phyloP scores from a whole-genome alignment of 1,140 invertebrate genomes.

The Drosophila oshimai region DNA sequence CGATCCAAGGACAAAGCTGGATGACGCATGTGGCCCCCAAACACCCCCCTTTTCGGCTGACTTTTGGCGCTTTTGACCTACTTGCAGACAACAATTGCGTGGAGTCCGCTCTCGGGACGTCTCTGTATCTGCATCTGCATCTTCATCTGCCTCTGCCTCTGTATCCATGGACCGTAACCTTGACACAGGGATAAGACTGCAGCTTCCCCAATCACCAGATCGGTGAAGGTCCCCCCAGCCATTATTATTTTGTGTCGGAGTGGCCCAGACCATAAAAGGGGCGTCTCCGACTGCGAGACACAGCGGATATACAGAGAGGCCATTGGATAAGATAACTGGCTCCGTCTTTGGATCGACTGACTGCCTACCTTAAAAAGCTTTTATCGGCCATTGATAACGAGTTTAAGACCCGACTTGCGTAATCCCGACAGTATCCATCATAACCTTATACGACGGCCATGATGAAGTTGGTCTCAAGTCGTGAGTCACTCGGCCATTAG shows the following conservation, averaged over 20 bases:
- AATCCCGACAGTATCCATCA: constrained; percentile 40
- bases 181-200: constrained; percentile 26
- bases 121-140: not conserved
- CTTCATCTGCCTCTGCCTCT: not conserved
- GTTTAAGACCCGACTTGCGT: constrained; percentile 46
- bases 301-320: constrained; percentile 10
- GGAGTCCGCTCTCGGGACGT: constrained; percentile 10
- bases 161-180: constrained; percentile 19
- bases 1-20: constrained; percentile 51
- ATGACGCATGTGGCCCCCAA: constrained; percentile 33
- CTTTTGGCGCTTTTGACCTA: constrained; percentile 31
- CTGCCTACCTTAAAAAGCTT: constrained; percentile 39
- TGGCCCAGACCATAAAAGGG: constrained; percentile 53
- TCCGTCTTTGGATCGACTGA: constrained; percentile 15
- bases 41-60: not conserved
- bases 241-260: not conserved
- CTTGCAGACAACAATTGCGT: constrained; percentile 35
- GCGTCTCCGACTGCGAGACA: constrained; percentile 21
- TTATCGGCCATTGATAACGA: constrained; percentile 64
- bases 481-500: constrained; percentile 46
- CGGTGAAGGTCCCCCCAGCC: constrained; percentile 20
- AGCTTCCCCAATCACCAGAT: not conserved
- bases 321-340: constrained; percentile 59
- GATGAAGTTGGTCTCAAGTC: constrained; percentile 27
- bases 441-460: constrained; percentile 13